A percentile compares a stretch with the other conserved stretches of the same genome.
phyloP scores from a whole-genome alignment of 2,888 invertebrate species.

The Gisinianus flammeolus region DNA sequence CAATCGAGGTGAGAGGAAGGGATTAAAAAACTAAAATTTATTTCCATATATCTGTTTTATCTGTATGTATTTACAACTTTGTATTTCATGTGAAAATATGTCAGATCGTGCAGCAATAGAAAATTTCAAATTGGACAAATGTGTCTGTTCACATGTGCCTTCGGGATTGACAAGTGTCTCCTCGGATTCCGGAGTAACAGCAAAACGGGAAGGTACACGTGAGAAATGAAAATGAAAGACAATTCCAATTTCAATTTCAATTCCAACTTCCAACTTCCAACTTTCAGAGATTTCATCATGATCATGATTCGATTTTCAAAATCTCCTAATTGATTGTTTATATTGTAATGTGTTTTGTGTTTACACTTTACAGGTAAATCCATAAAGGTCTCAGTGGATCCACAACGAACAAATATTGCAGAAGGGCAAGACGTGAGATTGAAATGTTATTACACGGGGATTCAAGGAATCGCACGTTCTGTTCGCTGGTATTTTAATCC shows the following conservation, averaged over 20 bases:
- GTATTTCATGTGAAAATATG: too few species aligned
- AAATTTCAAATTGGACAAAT: background rate
- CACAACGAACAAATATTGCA: background rate
- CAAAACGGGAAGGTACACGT: too few species aligned
- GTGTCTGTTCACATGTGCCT: background rate
- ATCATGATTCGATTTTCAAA: too few species aligned
- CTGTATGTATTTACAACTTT: background rate
- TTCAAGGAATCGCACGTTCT: background rate
- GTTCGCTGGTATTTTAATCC: background rate
- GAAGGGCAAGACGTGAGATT: constrained; percentile 4
- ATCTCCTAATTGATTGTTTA: too few species aligned
- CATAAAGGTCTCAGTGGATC: background rate
- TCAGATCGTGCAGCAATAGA: background rate
- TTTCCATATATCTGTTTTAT: background rate
- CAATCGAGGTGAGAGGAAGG: constrained; percentile 3
- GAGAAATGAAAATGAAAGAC: background rate
- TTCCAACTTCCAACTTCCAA: too few species aligned
- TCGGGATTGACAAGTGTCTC: background rate
- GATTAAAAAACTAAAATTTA: background rate
- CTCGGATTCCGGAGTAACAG: background rate
- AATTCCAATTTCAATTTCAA: too few species aligned
- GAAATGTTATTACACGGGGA: constrained; percentile 6
- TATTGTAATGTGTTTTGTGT: too few species aligned
- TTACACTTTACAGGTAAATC: background rate
- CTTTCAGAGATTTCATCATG: too few species aligned